Base-by-base conservation (phyloP, 2,797 vertebrate species). In the Chelidonichthys spinosus region DNA sequence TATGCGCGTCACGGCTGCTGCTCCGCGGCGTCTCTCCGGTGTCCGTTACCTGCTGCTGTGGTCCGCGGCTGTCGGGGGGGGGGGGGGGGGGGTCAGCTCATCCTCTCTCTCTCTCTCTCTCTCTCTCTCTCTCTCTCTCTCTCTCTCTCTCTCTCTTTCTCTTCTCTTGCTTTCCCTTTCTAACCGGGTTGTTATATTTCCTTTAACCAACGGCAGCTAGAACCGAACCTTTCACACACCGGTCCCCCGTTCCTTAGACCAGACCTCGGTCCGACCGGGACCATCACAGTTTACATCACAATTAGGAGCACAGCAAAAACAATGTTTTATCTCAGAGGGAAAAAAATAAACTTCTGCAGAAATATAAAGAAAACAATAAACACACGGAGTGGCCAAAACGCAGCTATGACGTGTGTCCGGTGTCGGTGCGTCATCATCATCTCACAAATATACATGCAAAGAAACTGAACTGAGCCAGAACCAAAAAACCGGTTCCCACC, bases 1-100 rank as follows among this genome's bases (percentile, higher is more conserved):
- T 68, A 85, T 85, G 85, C 83, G 37, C 74, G 43, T 82, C 65
- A 67, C 15, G 50, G 76, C 59, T 63, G 52, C 14, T 4, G 50
- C 10, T 44, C 55, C 11, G 4, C 14, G 35, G 32, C 17, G 33
- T 53, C 3, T 53, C 56, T 47, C 69, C 60, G 47, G 66, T 72
- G 68, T 59, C 40, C 43, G 49, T 70, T 79, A 79, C 78, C 81
- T 85, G 82, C 64, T 58, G 58, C 61, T 11, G 49, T 2, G 11
- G 40, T 11, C 11, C 42, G 46, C 46, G 17, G 46, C 13, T 50
- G 47, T 50, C 47, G 13, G 8, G 18, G 47, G 46, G n/a, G 42
- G 14, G n/a, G 33, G 25, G 25, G 25, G n/a, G n/a, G n/a, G n/a
- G n/a, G n/a, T n/a, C n/a, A n/a, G 25, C 25, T 25, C 25, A 25